Evolutionary conservation across 2,113 vertebrate species (phyloP), one percentile per base, ranked within the genome.

Genomic region (Acanthisitta chloris): DNA sequence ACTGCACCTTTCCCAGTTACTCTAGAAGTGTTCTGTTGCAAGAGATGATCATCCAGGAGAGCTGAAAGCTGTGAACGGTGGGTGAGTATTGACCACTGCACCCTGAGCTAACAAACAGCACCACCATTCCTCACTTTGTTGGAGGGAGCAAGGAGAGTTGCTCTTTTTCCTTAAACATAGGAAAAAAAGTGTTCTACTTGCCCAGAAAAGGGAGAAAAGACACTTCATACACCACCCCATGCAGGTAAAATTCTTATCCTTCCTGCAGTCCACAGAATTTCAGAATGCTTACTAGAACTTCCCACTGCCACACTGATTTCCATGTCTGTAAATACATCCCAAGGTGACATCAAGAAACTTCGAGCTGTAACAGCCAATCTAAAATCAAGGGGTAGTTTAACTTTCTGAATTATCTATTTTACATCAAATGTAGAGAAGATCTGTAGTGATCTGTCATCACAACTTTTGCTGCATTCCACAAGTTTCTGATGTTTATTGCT

Each of bases 1-100:
- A 46, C 59, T 1, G 1, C 0, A 0, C 34, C 8, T 34, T 34
- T 46, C 43, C 38, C 12, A 23, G 19, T 65, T 76, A 34, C 25
- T 73, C 13, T n/a, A 42, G 57, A 62, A 45, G 46, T 31, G 31
- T n/a, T 86, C 38, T 70, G 2, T 25, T 67, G 24, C 43, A 19
- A 38, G 46, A 59, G 6, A 17, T 4, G 14, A 61, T 51, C 0
- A 8, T 31, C 43, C 29, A 36, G 61, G 55, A 81, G 26, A 1
- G 1, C 45, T 1, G 8, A 18, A 62, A 52, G 31, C 64, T 69
- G 16, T 48, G 42, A 16, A 8, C 33, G 14, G 24, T 38, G 20
- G 40, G 57, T 19, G 43, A 77, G 72, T 83, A 45, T 1, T 62
- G 62, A 58, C 18, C 14, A 8, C 26, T 71, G 55, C 20, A 57